Conservation (phyloP, 2,113 vertebrate genomes). For the Hystrix cristata region DNA sequence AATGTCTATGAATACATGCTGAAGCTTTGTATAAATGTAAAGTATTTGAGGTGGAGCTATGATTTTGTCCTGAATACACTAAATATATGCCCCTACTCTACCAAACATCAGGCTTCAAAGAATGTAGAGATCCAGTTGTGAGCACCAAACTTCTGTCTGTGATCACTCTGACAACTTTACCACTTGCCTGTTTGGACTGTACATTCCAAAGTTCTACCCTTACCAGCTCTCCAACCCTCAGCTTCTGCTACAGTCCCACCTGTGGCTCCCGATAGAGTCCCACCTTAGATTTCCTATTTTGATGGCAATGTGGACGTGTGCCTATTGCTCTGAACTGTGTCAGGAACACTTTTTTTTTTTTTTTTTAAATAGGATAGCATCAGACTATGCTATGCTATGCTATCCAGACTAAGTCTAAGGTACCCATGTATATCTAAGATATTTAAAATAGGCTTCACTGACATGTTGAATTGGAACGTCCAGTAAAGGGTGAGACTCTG, state of each 20-base stretch:
- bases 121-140: neutral
- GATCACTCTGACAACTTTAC: neutral
- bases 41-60: neutral
- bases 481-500: neutral
- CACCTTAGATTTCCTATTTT: neutral
- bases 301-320: neutral
- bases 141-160: neutral
- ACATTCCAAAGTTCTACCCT: neutral
- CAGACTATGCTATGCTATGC: neutral
- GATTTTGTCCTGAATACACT: neutral
- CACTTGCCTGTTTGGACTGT: neutral
- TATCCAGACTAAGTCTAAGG: neutral
- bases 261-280: neutral
- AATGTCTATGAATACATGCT: neutral
- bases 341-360: neutral
- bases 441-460: neutral
- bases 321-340: neutral
- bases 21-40: neutral
- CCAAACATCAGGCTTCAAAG: neutral
- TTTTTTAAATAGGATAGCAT: neutral
- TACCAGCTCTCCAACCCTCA: neutral
- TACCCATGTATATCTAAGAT: neutral
- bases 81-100: neutral
- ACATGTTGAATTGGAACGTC: neutral
- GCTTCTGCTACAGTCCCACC: neutral